Percentiles rank a stretch among this genome's conserved stretches.
Conservation (phyloP, 2,797 vertebrate species). For the Lepilemur septentrionalis region DNA sequence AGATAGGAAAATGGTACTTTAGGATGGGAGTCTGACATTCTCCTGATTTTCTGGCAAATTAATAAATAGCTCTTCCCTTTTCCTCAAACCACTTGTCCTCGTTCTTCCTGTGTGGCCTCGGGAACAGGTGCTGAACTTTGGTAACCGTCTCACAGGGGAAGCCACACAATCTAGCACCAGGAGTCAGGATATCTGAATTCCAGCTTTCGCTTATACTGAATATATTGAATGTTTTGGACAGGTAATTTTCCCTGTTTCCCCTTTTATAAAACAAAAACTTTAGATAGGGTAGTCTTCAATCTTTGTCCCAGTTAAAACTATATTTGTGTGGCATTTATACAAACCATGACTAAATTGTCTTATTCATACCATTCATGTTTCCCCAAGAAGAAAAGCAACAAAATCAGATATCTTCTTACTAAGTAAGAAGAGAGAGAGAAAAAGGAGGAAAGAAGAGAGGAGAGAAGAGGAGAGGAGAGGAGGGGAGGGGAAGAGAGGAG, state of each 20-base stretch:
- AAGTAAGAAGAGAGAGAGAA: background rate
- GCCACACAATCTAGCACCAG: rapidly evolving
- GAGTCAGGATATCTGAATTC: background rate
- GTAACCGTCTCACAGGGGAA: background rate
- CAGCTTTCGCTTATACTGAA: background rate
- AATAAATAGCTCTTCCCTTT: too few relatives aligned
- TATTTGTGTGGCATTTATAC: background rate
- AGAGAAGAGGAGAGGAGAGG: rapidly evolving
- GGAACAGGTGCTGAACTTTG: too few relatives aligned
- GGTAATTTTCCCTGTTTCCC: background rate
- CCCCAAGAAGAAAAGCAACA: background rate
- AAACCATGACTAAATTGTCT: background rate
- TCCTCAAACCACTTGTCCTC: too few relatives aligned
- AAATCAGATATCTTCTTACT: background rate
- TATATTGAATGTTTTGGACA: background rate
- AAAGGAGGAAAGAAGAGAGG: too few relatives aligned
- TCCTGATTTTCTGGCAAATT: too few relatives aligned
- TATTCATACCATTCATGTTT: background rate
- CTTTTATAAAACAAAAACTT: background rate
- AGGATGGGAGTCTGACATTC: too few relatives aligned
- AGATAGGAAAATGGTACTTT: too few relatives aligned
- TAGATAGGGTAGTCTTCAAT: background rate
- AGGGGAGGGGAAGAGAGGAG: rapidly evolving
- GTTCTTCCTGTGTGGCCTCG: too few relatives aligned
- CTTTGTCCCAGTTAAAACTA: background rate